Evolutionary conservation across 2,113 vertebrate genomes (phyloP).

Genomic region (Edolisoma coerulescens): DNA sequence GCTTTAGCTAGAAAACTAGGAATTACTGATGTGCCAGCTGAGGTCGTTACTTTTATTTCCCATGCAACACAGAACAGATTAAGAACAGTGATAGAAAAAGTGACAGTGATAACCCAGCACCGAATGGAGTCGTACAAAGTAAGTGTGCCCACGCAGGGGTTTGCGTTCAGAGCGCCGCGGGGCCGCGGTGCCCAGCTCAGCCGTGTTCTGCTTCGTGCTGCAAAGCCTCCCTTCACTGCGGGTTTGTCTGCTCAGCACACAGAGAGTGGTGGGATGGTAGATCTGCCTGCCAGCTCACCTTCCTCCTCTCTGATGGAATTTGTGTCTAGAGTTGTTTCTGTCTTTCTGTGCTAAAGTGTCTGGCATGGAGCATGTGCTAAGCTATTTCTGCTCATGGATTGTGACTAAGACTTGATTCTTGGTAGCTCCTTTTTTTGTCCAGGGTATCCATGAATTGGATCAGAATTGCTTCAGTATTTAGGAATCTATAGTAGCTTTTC

Average conservation of each 20-base stretch:
- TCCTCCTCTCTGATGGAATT: not conserved
- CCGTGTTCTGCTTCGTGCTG: not conserved
- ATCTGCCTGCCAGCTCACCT: not conserved
- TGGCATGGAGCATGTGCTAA: not conserved
- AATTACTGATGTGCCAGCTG: constrained; percentile 82
- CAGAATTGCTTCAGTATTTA: not conserved
- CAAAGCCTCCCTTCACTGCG: not conserved
- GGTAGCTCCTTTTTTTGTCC: not conserved
- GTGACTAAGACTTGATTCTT: not conserved
- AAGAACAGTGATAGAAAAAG: constrained; percentile 82
- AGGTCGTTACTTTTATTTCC: constrained; percentile 85
- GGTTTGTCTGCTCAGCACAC: not conserved
- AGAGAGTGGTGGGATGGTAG: not conserved
- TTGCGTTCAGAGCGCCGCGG: not conserved
- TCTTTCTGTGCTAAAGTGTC: not conserved
- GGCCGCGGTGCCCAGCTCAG: accelerated
- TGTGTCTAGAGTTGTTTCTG: not conserved
- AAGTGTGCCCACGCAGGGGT: not conserved
- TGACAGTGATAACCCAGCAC: constrained; percentile 84
- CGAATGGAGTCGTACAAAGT: constrained; percentile 84
- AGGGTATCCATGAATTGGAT: not conserved
- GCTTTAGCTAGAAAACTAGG: constrained; percentile 82
- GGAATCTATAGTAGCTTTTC: not conserved
- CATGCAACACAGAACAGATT: constrained; percentile 82
- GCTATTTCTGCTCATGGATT: not conserved